phyloP scores from a whole-genome alignment of 2,888 invertebrate species.

The Hemicrepidius hirtus region DNA sequence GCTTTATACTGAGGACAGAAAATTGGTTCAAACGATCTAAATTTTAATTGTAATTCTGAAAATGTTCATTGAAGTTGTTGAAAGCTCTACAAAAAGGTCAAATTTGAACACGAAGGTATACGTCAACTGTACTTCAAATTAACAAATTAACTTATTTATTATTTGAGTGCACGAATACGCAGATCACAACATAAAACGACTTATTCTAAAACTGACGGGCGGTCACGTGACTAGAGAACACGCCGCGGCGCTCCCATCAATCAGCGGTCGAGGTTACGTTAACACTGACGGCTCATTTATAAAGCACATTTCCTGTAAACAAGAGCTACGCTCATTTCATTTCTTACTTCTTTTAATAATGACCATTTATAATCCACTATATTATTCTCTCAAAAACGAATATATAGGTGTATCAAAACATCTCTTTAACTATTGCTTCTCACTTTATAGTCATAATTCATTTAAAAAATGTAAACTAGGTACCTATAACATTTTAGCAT shows the following conservation, averaged over 20 bases:
- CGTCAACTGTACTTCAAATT: conserved; percentile 50
- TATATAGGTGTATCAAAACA: no score
- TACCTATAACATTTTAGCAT: no score
- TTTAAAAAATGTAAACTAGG: no score
- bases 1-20: no score
- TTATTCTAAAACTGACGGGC: conserved; percentile 53
- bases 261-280: conserved; percentile 55
- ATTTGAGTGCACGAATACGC: conserved; percentile 48
- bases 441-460: no score
- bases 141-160: conserved; percentile 54
- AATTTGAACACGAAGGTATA: conserved; percentile 44
- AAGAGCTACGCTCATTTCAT: conserved; percentile 36
- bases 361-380: no score
- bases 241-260: conserved; percentile 56
- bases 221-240: conserved; percentile 52
- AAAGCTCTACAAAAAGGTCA: conserved; percentile 41
- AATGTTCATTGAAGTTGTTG: conserved; percentile 17
- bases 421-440: no score
- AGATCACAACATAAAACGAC: conserved; percentile 53
- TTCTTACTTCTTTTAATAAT: neutral
- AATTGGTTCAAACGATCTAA: no score
- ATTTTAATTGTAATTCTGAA: neutral
- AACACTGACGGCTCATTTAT: conserved; percentile 57
- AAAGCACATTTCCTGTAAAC: conserved; percentile 50
- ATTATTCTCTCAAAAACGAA: no score